Evolutionary conservation across 1,140 invertebrate genomes (phyloP).

Genomic region (Pristionchus pacificus): DNA sequence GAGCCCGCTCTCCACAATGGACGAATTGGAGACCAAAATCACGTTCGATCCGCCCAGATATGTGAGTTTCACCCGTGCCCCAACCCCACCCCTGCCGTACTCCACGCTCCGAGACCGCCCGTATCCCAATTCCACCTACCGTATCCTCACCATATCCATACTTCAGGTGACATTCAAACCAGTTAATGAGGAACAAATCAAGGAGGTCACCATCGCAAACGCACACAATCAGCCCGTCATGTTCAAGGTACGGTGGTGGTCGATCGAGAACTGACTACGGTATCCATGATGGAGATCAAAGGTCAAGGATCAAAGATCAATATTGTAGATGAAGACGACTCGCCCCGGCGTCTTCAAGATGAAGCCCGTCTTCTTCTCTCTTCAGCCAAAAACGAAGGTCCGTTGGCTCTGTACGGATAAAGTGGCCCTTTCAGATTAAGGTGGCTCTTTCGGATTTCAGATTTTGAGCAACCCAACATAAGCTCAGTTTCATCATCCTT

Average conservation of each 20-base stretch:
- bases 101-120: too few relatives aligned
- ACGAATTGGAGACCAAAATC: not conserved
- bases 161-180: not conserved
- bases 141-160: too few relatives aligned
- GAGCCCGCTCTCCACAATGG: too few relatives aligned
- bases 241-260: not conserved
- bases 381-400: too few relatives aligned
- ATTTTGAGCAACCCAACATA: too few relatives aligned
- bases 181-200: not conserved
- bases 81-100: not conserved
- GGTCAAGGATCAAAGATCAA: too few relatives aligned
- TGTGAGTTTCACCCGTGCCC: not conserved
- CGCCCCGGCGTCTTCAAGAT: not conserved
- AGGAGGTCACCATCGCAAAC: not conserved
- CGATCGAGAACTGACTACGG: too few relatives aligned
- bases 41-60: not conserved
- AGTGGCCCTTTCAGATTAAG: too few relatives aligned
- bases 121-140: too few relatives aligned
- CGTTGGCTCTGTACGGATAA: too few relatives aligned
- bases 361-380: not conserved
- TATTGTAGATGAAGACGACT: not conserved
- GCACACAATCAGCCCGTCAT: not conserved
- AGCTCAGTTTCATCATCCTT: too few relatives aligned
- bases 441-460: too few relatives aligned
- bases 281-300: not conserved